phyloP scores from a whole-genome alignment of 2,113 vertebrate genomes.

The Procavia capensis region DNA sequence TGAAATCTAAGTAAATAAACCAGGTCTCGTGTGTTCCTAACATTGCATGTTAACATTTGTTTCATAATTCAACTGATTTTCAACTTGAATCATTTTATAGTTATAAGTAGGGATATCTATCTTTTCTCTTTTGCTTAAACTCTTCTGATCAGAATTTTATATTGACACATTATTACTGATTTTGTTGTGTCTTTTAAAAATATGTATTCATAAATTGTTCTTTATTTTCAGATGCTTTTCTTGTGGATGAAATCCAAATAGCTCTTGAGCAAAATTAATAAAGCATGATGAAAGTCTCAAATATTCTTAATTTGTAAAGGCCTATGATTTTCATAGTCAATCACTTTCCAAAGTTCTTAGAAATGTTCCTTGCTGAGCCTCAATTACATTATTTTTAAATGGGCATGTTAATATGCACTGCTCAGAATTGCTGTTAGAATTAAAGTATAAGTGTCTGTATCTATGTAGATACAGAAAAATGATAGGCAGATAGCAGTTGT shows the following conservation, averaged over 20 bases:
- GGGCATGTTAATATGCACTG: neutral
- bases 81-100: neutral
- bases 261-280: neutral
- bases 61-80: neutral
- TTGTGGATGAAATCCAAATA: neutral
- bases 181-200: neutral
- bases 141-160: neutral
- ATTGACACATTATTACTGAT: neutral
- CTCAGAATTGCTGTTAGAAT: neutral
- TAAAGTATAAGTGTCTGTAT: neutral
- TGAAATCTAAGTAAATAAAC: neutral
- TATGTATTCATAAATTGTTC: neutral
- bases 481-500: too few species aligned
- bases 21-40: neutral
- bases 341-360: neutral
- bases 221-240: neutral
- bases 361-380: neutral
- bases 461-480: too few species aligned
- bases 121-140: neutral
- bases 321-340: neutral
- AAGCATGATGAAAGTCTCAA: neutral
- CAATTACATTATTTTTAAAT: neutral
- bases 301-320: neutral
- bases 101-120: neutral
- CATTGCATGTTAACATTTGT: neutral